Conservation (phyloP, 2,113 vertebrate species). For the Baryphthengus martii region DNA sequence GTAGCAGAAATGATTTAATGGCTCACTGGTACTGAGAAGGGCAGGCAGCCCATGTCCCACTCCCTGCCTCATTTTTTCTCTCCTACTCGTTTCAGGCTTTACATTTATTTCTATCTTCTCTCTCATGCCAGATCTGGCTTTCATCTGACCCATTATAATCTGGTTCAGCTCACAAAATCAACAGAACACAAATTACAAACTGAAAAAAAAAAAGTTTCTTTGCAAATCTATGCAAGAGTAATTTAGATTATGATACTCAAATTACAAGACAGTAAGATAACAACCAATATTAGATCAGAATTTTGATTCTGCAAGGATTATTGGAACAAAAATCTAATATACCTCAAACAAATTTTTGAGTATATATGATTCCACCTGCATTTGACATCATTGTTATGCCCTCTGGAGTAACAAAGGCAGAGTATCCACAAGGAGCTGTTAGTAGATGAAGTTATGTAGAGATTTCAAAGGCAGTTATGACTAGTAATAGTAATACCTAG, state of each 20-base stretch:
- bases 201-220: background rate
- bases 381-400: background rate
- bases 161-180: background rate
- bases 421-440: background rate
- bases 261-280: background rate
- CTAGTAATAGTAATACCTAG: background rate
- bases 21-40: background rate
- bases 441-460: background rate
- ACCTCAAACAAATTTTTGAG: background rate
- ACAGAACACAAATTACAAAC: background rate
- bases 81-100: background rate
- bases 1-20: background rate
- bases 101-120: background rate
- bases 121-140: background rate
- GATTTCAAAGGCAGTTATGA: background rate
- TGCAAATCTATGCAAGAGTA: background rate
- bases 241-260: background rate
- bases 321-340: background rate
- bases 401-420: background rate
- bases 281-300: background rate
- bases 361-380: background rate
- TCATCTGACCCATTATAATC: background rate
- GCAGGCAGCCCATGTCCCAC: background rate
- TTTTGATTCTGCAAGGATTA: background rate
- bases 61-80: background rate